Conservation (phyloP, 2,113 vertebrate genomes). For the Melanocharis versteri region DNA sequence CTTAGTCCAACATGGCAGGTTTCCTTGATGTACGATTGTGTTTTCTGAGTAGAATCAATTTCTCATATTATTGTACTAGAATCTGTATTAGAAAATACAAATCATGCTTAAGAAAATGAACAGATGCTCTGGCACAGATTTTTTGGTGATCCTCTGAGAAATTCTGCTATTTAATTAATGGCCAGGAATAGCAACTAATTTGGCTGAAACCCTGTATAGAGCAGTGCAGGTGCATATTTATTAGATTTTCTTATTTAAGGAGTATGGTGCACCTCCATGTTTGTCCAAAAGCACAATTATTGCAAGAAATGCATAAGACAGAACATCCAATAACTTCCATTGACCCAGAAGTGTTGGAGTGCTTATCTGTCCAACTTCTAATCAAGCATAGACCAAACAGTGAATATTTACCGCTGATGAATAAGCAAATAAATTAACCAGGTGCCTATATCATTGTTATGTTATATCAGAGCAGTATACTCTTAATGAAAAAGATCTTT, state of each 20-base stretch:
- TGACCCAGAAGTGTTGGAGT: neutral
- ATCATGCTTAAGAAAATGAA: neutral
- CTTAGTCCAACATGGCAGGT: neutral
- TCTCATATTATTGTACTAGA: neutral
- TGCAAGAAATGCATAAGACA: neutral
- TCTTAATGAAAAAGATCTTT: neutral
- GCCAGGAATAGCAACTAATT: neutral
- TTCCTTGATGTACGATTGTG: neutral
- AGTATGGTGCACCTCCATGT: neutral
- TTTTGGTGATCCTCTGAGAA: no score
- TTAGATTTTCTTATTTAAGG: neutral
- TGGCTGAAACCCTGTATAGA: neutral
- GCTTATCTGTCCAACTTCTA: neutral
- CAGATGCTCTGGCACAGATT: conserved; percentile 2
- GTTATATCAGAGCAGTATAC: neutral
- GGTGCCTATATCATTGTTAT: neutral
- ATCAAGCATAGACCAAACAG: neutral
- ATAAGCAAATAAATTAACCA: neutral
- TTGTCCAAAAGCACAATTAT: neutral
- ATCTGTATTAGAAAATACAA: neutral
- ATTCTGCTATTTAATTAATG: neutral
- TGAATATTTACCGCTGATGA: neutral
- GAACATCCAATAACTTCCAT: neutral
- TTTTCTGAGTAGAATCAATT: neutral
- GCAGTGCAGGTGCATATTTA: neutral